phyloP scores from a whole-genome alignment of 2,888 invertebrate species.

The Patella depressa region DNA sequence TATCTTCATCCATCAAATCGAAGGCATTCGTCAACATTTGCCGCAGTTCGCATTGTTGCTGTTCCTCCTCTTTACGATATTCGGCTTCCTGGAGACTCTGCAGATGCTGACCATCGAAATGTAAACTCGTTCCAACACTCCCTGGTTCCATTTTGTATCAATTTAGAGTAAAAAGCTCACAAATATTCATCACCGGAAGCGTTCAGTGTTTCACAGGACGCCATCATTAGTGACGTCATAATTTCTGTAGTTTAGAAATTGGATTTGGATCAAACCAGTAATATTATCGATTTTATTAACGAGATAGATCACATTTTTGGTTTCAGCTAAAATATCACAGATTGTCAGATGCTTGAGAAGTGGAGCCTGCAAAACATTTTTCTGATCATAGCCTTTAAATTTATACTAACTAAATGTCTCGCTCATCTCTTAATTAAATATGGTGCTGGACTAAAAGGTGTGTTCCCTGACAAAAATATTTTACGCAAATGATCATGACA shows the following conservation, averaged over 20 bases:
- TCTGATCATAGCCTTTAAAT: too few species aligned
- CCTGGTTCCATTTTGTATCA: not conserved
- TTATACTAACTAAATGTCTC: too few species aligned
- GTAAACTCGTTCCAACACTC: constrained; percentile 50
- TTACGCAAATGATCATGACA: too few species aligned
- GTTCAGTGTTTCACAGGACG: not conserved
- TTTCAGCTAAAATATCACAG: too few species aligned
- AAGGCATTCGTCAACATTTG: constrained; percentile 62
- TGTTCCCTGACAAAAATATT: too few species aligned
- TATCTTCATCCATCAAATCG: constrained; percentile 61
- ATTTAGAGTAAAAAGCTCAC: not conserved
- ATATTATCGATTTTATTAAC: too few species aligned
- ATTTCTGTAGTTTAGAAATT: not conserved
- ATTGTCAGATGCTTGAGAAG: too few species aligned
- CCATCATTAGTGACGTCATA: not conserved
- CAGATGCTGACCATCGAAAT: constrained; percentile 63
- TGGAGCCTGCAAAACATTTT: too few species aligned
- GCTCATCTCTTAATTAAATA: too few species aligned
- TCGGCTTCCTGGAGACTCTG: constrained; percentile 66
- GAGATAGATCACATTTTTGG: too few species aligned
- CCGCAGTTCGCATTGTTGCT: constrained; percentile 63
- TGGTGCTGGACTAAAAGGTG: too few species aligned
- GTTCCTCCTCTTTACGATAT: constrained; percentile 62
- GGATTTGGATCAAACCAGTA: not conserved
- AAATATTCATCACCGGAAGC: not conserved